phyloP scores from a whole-genome alignment of 2,113 vertebrate species.

The Myotis lucifugus region DNA sequence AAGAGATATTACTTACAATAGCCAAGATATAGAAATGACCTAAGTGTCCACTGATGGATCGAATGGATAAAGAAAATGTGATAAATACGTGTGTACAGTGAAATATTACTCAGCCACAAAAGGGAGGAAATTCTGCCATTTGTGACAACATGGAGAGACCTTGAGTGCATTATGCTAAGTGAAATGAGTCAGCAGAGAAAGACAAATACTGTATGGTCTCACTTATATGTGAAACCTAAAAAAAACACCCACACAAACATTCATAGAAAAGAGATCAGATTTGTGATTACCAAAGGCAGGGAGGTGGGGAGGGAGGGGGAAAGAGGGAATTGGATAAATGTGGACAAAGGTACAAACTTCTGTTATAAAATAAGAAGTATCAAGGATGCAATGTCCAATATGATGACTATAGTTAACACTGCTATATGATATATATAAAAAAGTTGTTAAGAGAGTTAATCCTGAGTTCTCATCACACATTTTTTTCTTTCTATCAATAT shows the following conservation, averaged over 20 bases:
- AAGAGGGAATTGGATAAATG: background rate
- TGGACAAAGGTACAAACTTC: background rate
- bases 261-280: background rate
- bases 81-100: accelerated
- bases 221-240: background rate
- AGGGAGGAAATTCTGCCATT: background rate
- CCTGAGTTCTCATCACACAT: background rate
- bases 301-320: background rate
- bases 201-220: background rate
- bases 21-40: background rate
- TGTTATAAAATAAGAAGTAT: background rate
- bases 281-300: no score
- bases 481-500: background rate
- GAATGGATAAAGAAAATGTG: background rate
- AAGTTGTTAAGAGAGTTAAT: background rate
- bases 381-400: background rate
- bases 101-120: background rate
- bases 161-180: background rate
- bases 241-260: background rate
- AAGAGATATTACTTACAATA: background rate
- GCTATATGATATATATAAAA: background rate
- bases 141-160: background rate
- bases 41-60: background rate
- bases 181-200: background rate
- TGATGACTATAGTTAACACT: background rate